phyloP scores from a whole-genome alignment of 2,113 vertebrate genomes.

The Carassius carassius region DNA sequence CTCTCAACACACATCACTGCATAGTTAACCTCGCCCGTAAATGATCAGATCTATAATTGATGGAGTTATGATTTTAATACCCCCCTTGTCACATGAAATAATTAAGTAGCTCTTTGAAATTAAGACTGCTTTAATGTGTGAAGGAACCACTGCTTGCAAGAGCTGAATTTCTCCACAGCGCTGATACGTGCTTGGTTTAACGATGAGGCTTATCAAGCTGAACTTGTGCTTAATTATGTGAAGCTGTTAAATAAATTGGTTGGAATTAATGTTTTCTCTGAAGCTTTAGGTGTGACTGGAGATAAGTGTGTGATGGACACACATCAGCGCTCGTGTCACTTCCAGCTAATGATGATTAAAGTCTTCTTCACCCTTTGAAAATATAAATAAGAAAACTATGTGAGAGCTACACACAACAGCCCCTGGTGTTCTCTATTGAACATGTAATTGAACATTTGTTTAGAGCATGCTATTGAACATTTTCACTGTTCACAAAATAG shows the following conservation, averaged over 20 bases:
- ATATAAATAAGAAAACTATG: background rate
- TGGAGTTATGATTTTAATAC: slow-evolving; percentile 60
- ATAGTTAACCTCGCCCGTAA: slow-evolving; percentile 54
- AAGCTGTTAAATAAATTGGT: slow-evolving; percentile 60
- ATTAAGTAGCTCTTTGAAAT: slow-evolving; percentile 59
- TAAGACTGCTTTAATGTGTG: slow-evolving; percentile 68
- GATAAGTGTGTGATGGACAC: slow-evolving; percentile 12
- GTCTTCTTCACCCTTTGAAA: background rate
- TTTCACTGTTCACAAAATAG: background rate
- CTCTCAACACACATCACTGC: slow-evolving; percentile 52
- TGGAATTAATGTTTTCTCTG: slow-evolving; percentile 74
- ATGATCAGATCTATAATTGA: slow-evolving; percentile 58
- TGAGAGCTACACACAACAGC: background rate
- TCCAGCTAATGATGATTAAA: background rate
- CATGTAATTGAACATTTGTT: too few relatives aligned
- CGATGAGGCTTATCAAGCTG: slow-evolving; percentile 74
- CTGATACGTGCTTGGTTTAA: slow-evolving; percentile 74
- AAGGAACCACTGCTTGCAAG: slow-evolving; percentile 61
- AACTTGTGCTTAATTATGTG: slow-evolving; percentile 70
- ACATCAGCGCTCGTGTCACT: background rate
- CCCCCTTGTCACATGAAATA: slow-evolving; percentile 56
- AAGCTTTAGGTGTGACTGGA: slow-evolving; percentile 60
- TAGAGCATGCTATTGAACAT: background rate
- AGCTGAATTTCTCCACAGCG: slow-evolving; percentile 58
- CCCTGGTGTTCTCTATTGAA: background rate